phyloP scores from a whole-genome alignment of 2,113 vertebrate species.

The Seriola rivoliana region DNA sequence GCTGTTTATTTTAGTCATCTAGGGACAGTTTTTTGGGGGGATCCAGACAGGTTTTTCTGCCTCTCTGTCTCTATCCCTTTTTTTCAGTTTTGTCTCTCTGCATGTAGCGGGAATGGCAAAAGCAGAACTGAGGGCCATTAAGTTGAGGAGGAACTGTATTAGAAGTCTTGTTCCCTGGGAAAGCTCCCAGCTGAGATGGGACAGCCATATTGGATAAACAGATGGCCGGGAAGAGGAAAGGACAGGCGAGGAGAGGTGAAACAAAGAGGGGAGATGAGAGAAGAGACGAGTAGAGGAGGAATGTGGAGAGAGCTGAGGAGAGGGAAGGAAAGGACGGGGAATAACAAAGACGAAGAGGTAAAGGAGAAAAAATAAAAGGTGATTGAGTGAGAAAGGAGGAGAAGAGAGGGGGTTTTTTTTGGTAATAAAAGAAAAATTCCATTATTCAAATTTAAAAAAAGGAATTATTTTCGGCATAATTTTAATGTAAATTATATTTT shows the following conservation, averaged over 20 bases:
- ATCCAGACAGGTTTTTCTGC: slow-evolving; percentile 61
- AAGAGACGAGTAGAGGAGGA: slow-evolving; percentile 53
- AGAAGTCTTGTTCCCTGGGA: slow-evolving; percentile 80
- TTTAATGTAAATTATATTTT: not conserved
- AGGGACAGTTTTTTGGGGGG: slow-evolving; percentile 76
- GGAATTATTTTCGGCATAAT: not conserved
- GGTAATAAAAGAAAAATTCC: not conserved
- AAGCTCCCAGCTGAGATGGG: slow-evolving; percentile 82
- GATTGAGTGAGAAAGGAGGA: not conserved
- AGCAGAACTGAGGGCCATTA: slow-evolving; percentile 82
- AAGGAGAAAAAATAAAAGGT: slow-evolving; percentile 12
- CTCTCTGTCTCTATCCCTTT: slow-evolving; percentile 31
- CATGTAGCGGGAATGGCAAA: slow-evolving; percentile 82
- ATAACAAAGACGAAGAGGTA: slow-evolving; percentile 25
- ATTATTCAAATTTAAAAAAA: not conserved
- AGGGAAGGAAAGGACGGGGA: slow-evolving; percentile 38
- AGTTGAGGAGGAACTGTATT: slow-evolving; percentile 81
- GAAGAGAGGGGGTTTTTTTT: not conserved
- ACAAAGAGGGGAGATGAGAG: slow-evolving; percentile 77
- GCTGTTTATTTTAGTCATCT: slow-evolving; percentile 77
- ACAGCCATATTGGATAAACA: slow-evolving; percentile 86
- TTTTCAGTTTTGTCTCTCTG: slow-evolving; percentile 60
- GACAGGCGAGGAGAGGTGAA: slow-evolving; percentile 78
- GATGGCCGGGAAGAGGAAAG: slow-evolving; percentile 80
- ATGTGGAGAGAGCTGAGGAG: slow-evolving; percentile 63